Evolutionary conservation across 2,113 vertebrate species (phyloP).

Genomic region (Penelope pileata): DNA sequence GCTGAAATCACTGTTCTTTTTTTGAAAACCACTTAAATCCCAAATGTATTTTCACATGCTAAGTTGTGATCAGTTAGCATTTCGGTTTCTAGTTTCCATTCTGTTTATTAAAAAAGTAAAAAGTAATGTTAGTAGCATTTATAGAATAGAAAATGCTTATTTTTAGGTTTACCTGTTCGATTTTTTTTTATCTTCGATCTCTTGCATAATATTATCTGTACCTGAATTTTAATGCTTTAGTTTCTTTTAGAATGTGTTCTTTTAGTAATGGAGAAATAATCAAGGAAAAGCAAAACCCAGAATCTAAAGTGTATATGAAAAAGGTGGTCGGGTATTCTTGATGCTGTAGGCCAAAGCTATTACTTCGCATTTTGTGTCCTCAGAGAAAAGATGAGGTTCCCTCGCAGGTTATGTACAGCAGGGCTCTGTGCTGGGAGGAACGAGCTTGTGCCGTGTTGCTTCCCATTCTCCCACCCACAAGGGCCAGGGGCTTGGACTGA

Average conservation of each 20-base stretch:
- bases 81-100: neutral
- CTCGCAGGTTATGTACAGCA: neutral
- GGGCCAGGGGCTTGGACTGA: too few species aligned
- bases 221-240: neutral
- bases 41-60: neutral
- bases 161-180: neutral
- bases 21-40: neutral
- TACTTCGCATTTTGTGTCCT: neutral
- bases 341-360: neutral
- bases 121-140: neutral
- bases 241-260: neutral
- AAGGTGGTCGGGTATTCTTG: neutral
- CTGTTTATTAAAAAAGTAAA: neutral
- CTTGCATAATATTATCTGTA: neutral
- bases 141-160: neutral
- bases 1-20: neutral
- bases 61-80: neutral
- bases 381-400: neutral
- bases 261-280: neutral
- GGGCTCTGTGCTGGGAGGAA: neutral
- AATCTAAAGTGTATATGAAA: neutral
- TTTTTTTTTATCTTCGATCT: neutral
- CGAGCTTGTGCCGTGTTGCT: neutral
- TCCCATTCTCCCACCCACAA: neutral
- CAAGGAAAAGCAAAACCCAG: neutral